phyloP scores from a whole-genome alignment of 2,888 invertebrate genomes.

The Microchrysa polita region DNA sequence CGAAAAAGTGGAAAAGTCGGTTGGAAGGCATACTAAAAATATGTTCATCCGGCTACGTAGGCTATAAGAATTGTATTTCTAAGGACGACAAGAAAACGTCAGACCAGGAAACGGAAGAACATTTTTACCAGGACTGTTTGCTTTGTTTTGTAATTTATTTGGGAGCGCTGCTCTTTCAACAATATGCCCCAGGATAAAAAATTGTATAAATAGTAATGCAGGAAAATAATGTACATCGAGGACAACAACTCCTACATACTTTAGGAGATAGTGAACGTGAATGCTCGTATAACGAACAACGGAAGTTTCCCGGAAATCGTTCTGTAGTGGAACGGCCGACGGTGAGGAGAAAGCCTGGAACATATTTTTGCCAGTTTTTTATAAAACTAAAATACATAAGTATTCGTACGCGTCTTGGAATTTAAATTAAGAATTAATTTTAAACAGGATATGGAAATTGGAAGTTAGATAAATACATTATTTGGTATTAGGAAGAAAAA shows the following conservation, averaged over 20 bases:
- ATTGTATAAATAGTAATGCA: background rate
- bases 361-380: too few relatives aligned
- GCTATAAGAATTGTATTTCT: background rate
- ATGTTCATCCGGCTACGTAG: background rate
- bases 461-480: too few relatives aligned
- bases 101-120: conserved; percentile 16
- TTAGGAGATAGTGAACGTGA: too few relatives aligned
- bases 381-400: too few relatives aligned
- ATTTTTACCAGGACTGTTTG: background rate
- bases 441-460: conserved; percentile 52
- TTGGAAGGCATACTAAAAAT: background rate
- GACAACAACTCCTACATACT: background rate
- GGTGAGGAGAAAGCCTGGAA: background rate
- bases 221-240: background rate
- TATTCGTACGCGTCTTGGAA: conserved; percentile 64
- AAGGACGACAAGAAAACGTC: background rate
- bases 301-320: background rate
- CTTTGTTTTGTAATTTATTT: conserved; percentile 24
- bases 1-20: too few relatives aligned
- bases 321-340: background rate
- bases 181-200: too few relatives aligned
- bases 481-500: too few relatives aligned
- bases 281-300: too few relatives aligned
- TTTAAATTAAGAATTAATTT: conserved; percentile 65
- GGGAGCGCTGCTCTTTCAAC: background rate